Base-by-base conservation (phyloP, 2,797 vertebrate species). In the Spheniscus humboldti region DNA sequence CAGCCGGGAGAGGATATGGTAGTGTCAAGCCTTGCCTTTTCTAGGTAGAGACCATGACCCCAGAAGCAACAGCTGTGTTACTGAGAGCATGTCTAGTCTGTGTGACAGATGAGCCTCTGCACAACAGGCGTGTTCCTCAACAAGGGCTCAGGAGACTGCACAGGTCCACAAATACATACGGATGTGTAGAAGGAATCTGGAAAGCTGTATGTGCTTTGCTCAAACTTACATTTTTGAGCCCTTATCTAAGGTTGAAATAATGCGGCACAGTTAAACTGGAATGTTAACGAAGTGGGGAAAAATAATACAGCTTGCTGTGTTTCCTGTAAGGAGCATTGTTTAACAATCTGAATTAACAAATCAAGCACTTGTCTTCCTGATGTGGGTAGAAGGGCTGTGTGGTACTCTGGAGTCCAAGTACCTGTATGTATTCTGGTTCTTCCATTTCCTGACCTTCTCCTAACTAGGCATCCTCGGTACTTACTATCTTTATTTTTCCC, bases 281-380 rank as follows among this genome's bases (percentile, higher is more conserved):
- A 66, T 9, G 9, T 64, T 72, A 64, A 30, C 41, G 22, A 63
- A 33, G 9, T 27, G 30, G n/a, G 48, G 30, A 4, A 28, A 24
- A 18, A 45, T 30, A 45, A 24, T 3, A 1, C 0, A 0, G 9
- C 16, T 67, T 0, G 3, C 35, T 64, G 0, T 76, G 14, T 76
- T 85, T 75, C 23, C 43, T 52, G 4, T 41, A 14, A 66, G 35
- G 71, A 91, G 24, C 5, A 1, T 39, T 55, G 43, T 62, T 64
- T 22, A 76, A 37, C 24, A 33, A 1, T 47, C 66, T 17, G 41
- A 68, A 37, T 56, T 30, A 62, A 57, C 28, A 55, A n/a, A 63
- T 56, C 2, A 8, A 78, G 59, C 1, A 2, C 11, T 73, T 62
- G 0, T 2, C 48, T 72, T 52, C 45, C 35, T 77, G 78, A 13